Evolutionary conservation across 2,888 invertebrate species (phyloP).

Genomic region (Scaptomyza flava): DNA sequence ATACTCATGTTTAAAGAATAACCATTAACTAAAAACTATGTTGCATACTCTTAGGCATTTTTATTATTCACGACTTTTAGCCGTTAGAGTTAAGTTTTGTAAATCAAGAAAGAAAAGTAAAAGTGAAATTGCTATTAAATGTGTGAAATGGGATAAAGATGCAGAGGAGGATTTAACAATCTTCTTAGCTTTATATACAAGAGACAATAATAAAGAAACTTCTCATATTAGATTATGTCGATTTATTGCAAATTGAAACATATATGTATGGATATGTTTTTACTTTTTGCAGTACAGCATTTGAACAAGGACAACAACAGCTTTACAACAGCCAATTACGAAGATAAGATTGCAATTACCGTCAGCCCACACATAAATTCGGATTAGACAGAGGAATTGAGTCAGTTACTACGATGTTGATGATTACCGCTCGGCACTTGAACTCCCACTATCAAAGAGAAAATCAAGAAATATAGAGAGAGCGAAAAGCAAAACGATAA

Average conservation of each 20-base stretch:
- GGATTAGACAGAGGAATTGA: slow-evolving; percentile 23
- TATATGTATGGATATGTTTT: not conserved
- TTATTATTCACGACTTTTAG: not conserved
- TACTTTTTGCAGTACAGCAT: not conserved
- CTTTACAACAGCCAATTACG: not conserved
- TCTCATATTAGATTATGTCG: too few species aligned
- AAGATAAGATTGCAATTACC: slow-evolving; percentile 42
- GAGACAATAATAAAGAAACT: too few species aligned
- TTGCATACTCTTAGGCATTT: slow-evolving; percentile 44
- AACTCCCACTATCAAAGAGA: slow-evolving; percentile 28
- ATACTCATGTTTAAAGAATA: slow-evolving; percentile 14
- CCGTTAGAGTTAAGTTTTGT: too few species aligned
- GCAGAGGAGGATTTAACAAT: too few species aligned
- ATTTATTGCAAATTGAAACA: not conserved
- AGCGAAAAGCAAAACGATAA: slow-evolving; percentile 24
- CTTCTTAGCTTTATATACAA: too few species aligned
- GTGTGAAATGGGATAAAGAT: too few species aligned
- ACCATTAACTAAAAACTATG: not conserved
- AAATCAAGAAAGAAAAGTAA: too few species aligned
- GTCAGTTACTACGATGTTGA: slow-evolving; percentile 27
- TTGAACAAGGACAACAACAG: not conserved
- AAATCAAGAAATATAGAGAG: not conserved
- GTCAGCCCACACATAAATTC: slow-evolving; percentile 2
- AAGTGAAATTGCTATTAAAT: too few species aligned
- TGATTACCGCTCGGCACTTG: slow-evolving; percentile 35